Evolutionary conservation across 2,113 vertebrate species (phyloP).

Genomic region (Sorex araneus): DNA sequence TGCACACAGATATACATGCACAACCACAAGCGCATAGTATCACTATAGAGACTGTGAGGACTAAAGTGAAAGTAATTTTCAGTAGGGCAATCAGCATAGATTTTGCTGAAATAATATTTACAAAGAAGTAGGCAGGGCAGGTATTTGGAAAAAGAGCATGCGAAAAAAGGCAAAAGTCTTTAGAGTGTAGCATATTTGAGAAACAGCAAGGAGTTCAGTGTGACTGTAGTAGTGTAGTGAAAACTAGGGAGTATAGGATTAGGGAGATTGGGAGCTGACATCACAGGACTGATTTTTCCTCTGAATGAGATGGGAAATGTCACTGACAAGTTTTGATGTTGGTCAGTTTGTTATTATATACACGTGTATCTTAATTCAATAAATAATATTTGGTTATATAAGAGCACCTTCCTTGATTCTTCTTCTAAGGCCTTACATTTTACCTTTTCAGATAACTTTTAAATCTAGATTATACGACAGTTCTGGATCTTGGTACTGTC

Average conservation of each 20-base stretch:
- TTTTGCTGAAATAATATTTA: background rate
- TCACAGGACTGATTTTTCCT: background rate
- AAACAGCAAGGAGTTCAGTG: background rate
- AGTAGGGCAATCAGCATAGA: background rate
- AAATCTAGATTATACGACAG: background rate
- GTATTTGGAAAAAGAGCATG: background rate
- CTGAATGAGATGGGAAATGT: conserved; percentile 27
- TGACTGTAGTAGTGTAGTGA: background rate
- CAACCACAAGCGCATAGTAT: background rate
- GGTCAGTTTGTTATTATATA: background rate
- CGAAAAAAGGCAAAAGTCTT: background rate
- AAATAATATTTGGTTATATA: conserved; percentile 42
- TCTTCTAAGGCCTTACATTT: conserved; percentile 29
- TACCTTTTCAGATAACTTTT: conserved; percentile 50
- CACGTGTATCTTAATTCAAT: conserved; percentile 46
- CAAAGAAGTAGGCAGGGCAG: background rate
- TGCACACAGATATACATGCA: no score
- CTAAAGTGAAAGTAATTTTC: background rate
- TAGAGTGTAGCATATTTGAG: background rate
- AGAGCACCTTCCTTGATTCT: conserved; percentile 37
- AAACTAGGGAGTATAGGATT: background rate
- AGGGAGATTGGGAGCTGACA: background rate
- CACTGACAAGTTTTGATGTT: background rate
- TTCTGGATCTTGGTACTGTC: background rate
- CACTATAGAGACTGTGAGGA: background rate